Conservation (phyloP, 2,113 vertebrate genomes). For the Garra rufa region DNA sequence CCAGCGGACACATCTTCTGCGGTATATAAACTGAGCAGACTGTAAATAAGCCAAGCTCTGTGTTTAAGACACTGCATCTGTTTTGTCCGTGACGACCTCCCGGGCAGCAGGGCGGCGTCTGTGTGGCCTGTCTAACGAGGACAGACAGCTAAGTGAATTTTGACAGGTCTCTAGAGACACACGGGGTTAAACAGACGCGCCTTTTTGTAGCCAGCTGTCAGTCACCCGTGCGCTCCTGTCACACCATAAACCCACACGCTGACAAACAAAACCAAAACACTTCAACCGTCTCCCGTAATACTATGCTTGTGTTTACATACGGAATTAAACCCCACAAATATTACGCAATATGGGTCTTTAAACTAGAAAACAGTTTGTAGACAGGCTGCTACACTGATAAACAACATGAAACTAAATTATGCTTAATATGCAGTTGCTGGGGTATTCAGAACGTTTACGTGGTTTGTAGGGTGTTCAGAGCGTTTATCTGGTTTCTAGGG, state of each 20-base stretch:
- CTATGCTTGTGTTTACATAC: neutral
- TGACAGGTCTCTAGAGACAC: conserved; percentile 34
- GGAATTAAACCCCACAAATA: no score
- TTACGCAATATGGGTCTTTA: no score
- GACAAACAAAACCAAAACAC: neutral
- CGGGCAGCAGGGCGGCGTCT: neutral
- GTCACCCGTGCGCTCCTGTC: conserved; percentile 16
- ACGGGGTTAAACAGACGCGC: conserved; percentile 18
- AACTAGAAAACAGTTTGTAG: no score
- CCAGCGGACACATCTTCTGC: neutral
- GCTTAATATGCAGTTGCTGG: no score
- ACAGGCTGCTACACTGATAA: no score
- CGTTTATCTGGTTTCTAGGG: no score
- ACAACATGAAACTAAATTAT: no score
- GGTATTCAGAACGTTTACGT: no score
- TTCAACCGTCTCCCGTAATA: neutral
- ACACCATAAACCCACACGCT: neutral
- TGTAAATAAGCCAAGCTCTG: conserved; percentile 17
- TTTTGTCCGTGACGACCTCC: neutral
- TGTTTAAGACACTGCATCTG: neutral
- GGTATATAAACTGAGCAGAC: neutral
- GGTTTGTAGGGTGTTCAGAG: no score
- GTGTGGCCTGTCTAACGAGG: neutral
- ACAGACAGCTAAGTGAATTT: conserved; percentile 43
- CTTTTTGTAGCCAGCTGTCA: conserved; percentile 41